Base-by-base conservation (phyloP, 2,797 vertebrate species). In the Parauchenoglanis punctatus region DNA sequence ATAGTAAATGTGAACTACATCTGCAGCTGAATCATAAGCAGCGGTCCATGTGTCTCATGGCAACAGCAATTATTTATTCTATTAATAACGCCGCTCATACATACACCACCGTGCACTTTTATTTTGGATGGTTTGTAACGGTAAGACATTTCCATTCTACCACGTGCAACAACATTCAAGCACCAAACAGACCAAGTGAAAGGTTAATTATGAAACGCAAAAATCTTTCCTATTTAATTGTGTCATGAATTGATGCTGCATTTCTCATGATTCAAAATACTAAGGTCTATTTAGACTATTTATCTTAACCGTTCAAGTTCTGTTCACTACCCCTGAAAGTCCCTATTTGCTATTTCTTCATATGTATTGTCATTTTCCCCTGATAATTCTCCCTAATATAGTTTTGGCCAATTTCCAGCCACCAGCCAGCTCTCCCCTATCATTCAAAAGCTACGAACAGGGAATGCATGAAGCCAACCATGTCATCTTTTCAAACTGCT, bases 21-120 rank as follows among this genome's bases (percentile, higher is more conserved):
- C 87, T 85, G 87, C 78, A 85, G 87, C 78, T 82, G 87, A 88
- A 85, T 78, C 83, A 73, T 49, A 75, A 88, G 83, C 83, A 72
- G 63, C 78, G 68, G 83, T 65, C 77, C 59, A 78, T 65, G 65
- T 67, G 87, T 88, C 84, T 85, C 87, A 88, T 88, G 84, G 87
- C 87, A 88, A 88, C 87, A 82, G 87, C 87, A 88, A 88, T 88
- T 88, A 88, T 88, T 88, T 88, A n/a, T 88, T 82, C 87, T 88
- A 88, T 81, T 85, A 85, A 88, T 88, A 88, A 88, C 78, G 44
- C 3, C 31, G 11, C 77, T 75, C 84, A 31, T 81, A 81, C 61
- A 75, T 85, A 85, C 58, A 73, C 35, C 76, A 56, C 12, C 35
- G 70, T 68, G 73, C 83, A 63, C 40, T 85, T 87, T 80, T 23